Evolutionary conservation across 1,140 invertebrate genomes (phyloP).

Genomic region (Anastatus disparis): DNA sequence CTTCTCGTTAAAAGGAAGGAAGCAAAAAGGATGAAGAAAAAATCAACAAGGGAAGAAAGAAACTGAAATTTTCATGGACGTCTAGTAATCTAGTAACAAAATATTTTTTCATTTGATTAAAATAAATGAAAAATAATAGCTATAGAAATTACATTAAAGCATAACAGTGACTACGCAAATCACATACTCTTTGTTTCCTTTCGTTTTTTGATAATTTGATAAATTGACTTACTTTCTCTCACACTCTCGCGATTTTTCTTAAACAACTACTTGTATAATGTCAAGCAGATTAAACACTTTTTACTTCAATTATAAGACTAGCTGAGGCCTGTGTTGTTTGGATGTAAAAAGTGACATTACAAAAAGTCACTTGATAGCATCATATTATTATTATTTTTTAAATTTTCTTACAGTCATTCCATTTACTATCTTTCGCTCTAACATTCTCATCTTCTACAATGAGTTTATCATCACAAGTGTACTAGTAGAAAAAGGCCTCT

Average conservation of each 20-base stretch:
- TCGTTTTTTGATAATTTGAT: slow-evolving; percentile 26
- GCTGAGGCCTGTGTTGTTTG: slow-evolving; percentile 58
- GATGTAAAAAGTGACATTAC: slow-evolving; percentile 40
- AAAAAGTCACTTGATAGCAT: slow-evolving; percentile 40
- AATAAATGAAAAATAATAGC: slow-evolving; percentile 26
- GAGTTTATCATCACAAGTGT: slow-evolving; percentile 28
- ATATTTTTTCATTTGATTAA: slow-evolving; percentile 23
- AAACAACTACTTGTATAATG: slow-evolving; percentile 42
- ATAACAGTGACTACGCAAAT: slow-evolving; percentile 32
- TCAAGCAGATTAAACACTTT: slow-evolving; percentile 48
- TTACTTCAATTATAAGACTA: slow-evolving; percentile 58
- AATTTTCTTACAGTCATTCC: background rate
- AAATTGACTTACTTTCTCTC: slow-evolving; percentile 35
- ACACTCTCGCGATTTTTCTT: slow-evolving; percentile 36
- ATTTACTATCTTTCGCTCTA: slow-evolving; percentile 1
- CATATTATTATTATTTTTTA: background rate
- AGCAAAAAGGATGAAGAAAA: slow-evolving; percentile 34
- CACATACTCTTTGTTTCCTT: slow-evolving; percentile 39
- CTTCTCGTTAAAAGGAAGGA: slow-evolving; percentile 22
- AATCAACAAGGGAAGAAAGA: background rate
- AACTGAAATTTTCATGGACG: slow-evolving; percentile 15
- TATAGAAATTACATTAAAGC: slow-evolving; percentile 29
- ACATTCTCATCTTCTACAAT: slow-evolving; percentile 15
- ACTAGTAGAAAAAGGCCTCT: slow-evolving; percentile 54
- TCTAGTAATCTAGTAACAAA: slow-evolving; percentile 35